Evolutionary conservation across 2,113 vertebrate genomes (phyloP).

Genomic region (Pollimyrus isidori): DNA sequence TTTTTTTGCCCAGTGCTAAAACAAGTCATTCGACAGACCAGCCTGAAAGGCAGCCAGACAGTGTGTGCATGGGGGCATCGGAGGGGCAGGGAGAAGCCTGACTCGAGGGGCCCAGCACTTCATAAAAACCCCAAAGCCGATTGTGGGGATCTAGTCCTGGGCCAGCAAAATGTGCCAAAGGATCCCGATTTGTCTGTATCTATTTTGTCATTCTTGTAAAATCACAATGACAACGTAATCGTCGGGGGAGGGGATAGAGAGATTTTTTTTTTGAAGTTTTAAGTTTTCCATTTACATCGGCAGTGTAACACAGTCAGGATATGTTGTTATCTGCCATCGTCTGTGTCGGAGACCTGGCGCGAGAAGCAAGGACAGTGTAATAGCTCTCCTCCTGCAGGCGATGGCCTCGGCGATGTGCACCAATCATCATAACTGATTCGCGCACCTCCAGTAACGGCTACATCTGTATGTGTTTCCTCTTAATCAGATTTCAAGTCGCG

Average conservation of each 20-base stretch:
- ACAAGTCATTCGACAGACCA: background rate
- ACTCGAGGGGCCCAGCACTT: background rate
- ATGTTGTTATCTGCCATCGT: background rate
- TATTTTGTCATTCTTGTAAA: background rate
- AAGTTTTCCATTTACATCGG: background rate
- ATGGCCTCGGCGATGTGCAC: background rate
- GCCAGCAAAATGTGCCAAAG: background rate
- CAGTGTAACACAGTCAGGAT: background rate
- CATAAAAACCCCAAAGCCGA: background rate
- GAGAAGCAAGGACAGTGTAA: background rate
- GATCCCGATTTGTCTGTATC: background rate
- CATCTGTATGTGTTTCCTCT: slow-evolving; percentile 40
- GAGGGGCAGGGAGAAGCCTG: background rate
- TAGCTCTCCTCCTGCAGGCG: background rate
- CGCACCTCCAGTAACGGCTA: background rate
- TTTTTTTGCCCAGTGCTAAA: background rate
- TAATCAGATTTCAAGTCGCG: slow-evolving; percentile 34
- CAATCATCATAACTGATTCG: background rate
- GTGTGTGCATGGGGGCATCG: background rate
- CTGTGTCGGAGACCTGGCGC: background rate
- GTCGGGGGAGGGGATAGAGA: background rate
- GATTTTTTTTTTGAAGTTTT: background rate
- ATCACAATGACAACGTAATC: background rate
- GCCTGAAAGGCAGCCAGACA: background rate
- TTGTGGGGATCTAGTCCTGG: background rate